These are phyloP conservation scores for Bombus sibiricus DNA, from an alignment of 1,140 invertebrate species.

Conservation along the genomic window DNA sequence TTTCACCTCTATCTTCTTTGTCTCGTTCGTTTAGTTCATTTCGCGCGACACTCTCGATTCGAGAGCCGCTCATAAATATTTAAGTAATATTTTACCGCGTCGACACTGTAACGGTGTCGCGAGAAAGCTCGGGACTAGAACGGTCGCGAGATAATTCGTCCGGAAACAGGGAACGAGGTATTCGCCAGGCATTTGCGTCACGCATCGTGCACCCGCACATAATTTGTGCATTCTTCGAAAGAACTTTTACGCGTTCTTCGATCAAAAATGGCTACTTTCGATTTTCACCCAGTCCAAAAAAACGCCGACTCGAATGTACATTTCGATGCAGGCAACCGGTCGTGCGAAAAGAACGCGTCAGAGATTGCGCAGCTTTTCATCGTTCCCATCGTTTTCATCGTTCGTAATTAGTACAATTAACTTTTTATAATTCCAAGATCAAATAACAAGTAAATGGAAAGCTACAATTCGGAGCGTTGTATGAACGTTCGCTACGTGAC, in stretches of 20 bases:
- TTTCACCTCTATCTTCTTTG: no score
- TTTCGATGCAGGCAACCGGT: neutral
- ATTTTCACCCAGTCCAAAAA: neutral
- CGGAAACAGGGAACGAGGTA: conserved; percentile 38
- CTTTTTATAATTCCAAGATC: neutral
- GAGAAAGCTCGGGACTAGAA: conserved; percentile 22
- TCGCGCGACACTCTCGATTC: conserved; percentile 5
- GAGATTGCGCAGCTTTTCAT: neutral
- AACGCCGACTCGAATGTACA: no score
- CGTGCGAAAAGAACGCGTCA: neutral
- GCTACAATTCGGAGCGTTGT: neutral
- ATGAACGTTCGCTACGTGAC: neutral
- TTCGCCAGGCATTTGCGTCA: conserved; percentile 27
- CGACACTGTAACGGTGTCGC: conserved; percentile 25
- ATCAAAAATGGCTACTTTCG: neutral
- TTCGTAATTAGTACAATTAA: neutral
- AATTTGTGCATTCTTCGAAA: conserved; percentile 26
- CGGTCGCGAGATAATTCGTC: conserved; percentile 38
- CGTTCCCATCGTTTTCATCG: neutral
- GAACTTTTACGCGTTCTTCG: neutral
- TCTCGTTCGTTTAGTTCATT: neutral
- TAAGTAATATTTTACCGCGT: neutral
- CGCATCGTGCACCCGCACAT: conserved; percentile 23
- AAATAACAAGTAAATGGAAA: neutral
- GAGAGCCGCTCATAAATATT: conserved; percentile 35